Base-by-base conservation (phyloP, 2,113 vertebrate genomes). In the Pavo muticus region DNA sequence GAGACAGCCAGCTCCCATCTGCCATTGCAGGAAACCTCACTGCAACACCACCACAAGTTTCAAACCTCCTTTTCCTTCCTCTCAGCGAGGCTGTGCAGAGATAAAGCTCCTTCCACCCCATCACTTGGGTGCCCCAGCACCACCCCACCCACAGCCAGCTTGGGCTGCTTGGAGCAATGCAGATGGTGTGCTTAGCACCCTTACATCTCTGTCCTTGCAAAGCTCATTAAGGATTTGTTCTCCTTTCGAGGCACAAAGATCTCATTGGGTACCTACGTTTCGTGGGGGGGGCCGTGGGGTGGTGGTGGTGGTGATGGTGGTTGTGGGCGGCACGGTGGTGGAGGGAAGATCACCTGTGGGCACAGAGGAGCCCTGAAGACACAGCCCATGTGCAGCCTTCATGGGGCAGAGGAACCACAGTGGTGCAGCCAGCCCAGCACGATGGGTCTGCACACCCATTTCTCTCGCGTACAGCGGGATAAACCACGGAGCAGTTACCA, bases 281-380 rank as follows among this genome's bases (percentile, higher is more conserved):
- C n/a, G 67, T 3, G 84, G 60, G 4, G 89, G 50, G 40, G 73
- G 39, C 10, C 19, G 59, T 8, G 74, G 29, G 9, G 68, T 59
- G 45, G 48, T 82, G n/a, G 11, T 54, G 35, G 11, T 54, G 35
- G 87, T 71, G 23, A 69, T 50, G 17, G 68, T 81, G 35, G 75
- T n/a, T 0, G 11, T 29, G 5, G 27, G 47, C 0, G 35, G 52
- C 2, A 2, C 25, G 0, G 88, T 61, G 75, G 80, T 9, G 57
- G 56, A 27, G 3, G 67, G 37, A 37, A 94, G 79, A 32, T 96
- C 94, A 76, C 95, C 95, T 96, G 92, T n/a, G 24, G 35, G 84
- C 67, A 82, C 48, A 78, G 1, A 48, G 60, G 61, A 89, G 37
- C 61, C 29, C 56, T 87, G 78, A 80, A 60, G 73, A 11, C 30